Base-by-base conservation (phyloP, 1,140 invertebrate genomes). In the Ctenoplectra terminalis region DNA sequence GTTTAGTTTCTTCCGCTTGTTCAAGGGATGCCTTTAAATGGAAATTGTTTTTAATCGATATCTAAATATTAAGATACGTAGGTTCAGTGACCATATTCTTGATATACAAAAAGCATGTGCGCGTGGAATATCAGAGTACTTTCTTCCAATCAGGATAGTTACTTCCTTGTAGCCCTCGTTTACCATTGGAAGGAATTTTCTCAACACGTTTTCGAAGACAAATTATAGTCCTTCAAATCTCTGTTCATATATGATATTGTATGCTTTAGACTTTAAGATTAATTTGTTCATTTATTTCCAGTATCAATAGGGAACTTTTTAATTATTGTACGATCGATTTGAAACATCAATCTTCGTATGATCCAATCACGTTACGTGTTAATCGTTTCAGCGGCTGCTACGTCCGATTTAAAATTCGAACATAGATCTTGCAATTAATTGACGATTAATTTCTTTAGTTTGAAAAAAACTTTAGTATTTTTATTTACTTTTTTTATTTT, bases 21-120 rank as follows among this genome's bases (percentile, higher is more conserved):
- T 34, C 7, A 1, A 15, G 31, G 11, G 8, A 8, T 5, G 1
- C 20, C 2, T 40, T 29, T 20, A 31, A 5, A 17, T 29, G 72
- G 26, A 52, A 73, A 79, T 79, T 79, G 58, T 63, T 75, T 74
- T 81, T 66, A 66, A 81, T 81, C 78, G 71, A 81, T 81, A 75
- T 81, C 66, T 58, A 74, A 74, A 66, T 75, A 66, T 74, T 81
- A 43, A 81, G 60, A 11, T 48, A 17, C 31, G 26, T 20, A 75
- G 17, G 71, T 75, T 81, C 78, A 75, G 50, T 66, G 71, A 56
- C 71, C 78, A 50, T 29, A 52, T 79, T 43, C 37, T 48, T 43
- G 46, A 72, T 31, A 43, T 8, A 11, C 26, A 26, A 52, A 15
- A 54, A 31, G 3, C 8, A 17, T 78, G 20, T 46, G 31, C 13